Conservation (phyloP, 2,888 invertebrate genomes). For the Esperia sulphurella region DNA sequence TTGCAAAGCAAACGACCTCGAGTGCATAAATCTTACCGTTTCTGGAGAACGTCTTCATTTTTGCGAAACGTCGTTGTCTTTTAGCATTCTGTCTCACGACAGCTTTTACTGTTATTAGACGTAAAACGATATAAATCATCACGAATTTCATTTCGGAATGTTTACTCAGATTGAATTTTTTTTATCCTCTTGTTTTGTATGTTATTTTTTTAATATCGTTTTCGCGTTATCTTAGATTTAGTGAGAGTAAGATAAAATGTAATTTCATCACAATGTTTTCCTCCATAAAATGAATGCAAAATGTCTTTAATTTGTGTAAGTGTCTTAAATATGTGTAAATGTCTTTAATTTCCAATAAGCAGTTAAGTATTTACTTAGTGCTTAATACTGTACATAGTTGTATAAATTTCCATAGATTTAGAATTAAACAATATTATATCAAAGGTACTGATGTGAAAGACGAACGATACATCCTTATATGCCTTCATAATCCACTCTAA, state of each 20-base stretch:
- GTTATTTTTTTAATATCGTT: conserved; percentile 5
- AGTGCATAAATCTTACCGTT: conserved; percentile 57
- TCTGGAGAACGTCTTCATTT: conserved; percentile 42
- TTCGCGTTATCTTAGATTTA: conserved; percentile 1
- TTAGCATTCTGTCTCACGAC: conserved; percentile 21
- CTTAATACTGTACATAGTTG: too few relatives aligned
- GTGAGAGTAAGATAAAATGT: background rate
- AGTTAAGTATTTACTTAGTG: too few relatives aligned
- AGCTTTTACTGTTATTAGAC: conserved; percentile 31
- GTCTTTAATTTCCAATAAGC: too few relatives aligned
- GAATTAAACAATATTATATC: too few relatives aligned
- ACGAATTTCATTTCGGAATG: conserved; percentile 14
- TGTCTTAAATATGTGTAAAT: too few relatives aligned
- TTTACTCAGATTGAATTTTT: conserved; percentile 13
- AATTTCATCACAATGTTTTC: background rate
- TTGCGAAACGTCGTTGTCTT: conserved; percentile 33
- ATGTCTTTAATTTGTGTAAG: too few relatives aligned
- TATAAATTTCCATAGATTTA: too few relatives aligned
- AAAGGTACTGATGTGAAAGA: too few relatives aligned
- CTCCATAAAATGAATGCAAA: too few relatives aligned
- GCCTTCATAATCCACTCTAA: too few relatives aligned
- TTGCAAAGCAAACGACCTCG: conserved; percentile 39
- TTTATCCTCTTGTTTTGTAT: background rate
- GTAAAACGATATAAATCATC: conserved; percentile 25
- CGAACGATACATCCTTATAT: too few relatives aligned